Base-by-base conservation (phyloP, 2,797 vertebrate genomes). In the Geotrypetes seraphini region DNA sequence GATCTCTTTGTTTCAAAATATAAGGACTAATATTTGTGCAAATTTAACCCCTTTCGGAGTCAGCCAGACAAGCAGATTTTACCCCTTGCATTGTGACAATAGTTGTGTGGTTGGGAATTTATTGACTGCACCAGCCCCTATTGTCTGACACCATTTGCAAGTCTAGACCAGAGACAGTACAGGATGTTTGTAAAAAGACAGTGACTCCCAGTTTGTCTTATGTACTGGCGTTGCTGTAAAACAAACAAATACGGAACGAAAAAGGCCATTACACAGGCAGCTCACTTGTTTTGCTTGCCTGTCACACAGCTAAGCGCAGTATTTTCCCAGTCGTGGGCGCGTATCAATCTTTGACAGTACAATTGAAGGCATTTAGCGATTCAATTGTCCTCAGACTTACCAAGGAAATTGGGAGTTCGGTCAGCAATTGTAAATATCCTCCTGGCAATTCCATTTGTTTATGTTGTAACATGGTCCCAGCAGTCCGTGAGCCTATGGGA, bases 371-470 rank as follows among this genome's bases (percentile, higher is more conserved):
- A 49, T 10, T 41, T 50, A 33, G 4, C 6, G 39, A 10, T 6
- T 22, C 55, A n/a, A 81, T 78, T 79, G 73, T 75, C 74, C 73
- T 25, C 39, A 48, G 41, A 51, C 56, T 56, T 50, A 47, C 52
- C 55, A 50, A 75, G 79, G 80, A 83, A 82, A 75, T 61, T 30
- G 52, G 61, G 55, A 74, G 57, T 66, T 70, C 71, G 66, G 60
- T 69, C 43, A 51, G 57, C 50, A 65, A 55, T 53, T 80, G 81
- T 79, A 79, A 85, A 87, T 83, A 80, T 81, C 79, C 81, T 84
- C 66, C 58, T 28, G 51, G 16, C 67, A 60, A 73, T 43, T 25
- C 48, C 16, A 53, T 52, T 66, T 79, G 73, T 80, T 80, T 81
- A 72, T 64, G 57, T 72, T 77, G 51, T 76, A 62, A 57, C 5